Percentiles rank a stretch among this genome's conserved stretches.
Conservation (phyloP, 2,888 invertebrate genomes). For the Rotaria socialis region DNA sequence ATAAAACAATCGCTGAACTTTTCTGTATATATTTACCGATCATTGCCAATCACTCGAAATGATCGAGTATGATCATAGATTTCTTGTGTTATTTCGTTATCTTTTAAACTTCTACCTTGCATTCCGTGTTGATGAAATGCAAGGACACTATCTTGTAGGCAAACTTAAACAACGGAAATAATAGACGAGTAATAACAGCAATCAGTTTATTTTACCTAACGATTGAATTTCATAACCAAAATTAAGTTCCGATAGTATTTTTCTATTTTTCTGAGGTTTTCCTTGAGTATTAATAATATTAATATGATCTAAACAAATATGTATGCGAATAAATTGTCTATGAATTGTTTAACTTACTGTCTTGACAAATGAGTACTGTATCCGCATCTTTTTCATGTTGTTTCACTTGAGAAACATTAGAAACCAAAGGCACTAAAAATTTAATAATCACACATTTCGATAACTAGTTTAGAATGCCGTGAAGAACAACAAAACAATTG, state of each 20-base stretch:
- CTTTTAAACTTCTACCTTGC: slow-evolving; percentile 72
- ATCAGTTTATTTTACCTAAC: slow-evolving; percentile 68
- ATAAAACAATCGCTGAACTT: too few relatives aligned
- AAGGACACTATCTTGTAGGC: slow-evolving; percentile 87
- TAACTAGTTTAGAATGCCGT: too few relatives aligned
- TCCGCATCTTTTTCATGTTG: slow-evolving; percentile 33
- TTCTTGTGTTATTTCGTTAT: slow-evolving; percentile 43
- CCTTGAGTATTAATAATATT: slow-evolving; percentile 69
- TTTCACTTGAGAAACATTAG: not conserved
- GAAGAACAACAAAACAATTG: too few relatives aligned
- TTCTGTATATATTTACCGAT: not conserved
- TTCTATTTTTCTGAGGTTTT: slow-evolving; percentile 72
- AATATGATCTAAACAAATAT: slow-evolving; percentile 62
- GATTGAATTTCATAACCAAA: slow-evolving; percentile 93
- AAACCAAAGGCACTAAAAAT: not conserved
- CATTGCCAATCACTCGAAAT: not conserved
- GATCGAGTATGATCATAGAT: not conserved
- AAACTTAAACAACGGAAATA: slow-evolving; percentile 67
- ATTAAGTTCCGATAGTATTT: slow-evolving; percentile 77
- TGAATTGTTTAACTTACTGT: not conserved
- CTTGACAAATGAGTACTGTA: slow-evolving; percentile 12
- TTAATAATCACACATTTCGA: too few relatives aligned
- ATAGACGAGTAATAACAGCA: not conserved
- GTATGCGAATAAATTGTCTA: not conserved
- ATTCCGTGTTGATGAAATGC: slow-evolving; percentile 95